Evolutionary conservation across 2,797 vertebrate genomes (phyloP), one percentile per base, ranked within the genome.

Genomic region (Xenentodon cancila): DNA sequence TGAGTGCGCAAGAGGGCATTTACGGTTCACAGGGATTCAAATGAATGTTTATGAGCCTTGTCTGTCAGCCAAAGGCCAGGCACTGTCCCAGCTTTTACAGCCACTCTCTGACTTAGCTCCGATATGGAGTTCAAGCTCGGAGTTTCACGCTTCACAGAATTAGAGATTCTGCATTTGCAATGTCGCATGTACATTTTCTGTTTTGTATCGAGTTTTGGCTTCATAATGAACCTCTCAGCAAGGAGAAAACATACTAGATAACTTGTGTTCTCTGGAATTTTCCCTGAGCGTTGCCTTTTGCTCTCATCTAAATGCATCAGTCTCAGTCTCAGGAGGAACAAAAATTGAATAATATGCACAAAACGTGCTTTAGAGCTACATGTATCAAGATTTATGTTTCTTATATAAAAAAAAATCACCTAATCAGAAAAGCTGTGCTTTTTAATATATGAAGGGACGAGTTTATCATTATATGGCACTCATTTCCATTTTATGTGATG

Each of bases 41-140:
- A 84, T 82, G 59, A 87, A 80, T 82, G 64, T 89, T 90, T 84
- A 87, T 82, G 85, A 73, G 68, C 59, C 84, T 89, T 77, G 83
- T 89, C 85, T 87, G 71, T 67, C 78, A 81, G 84, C 77, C 85
- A 88, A 84, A 87, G 85, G 79, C 64, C 82, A 84, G 75, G 67
- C 82, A 57, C 72, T 71, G 70, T 80, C 84, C 69, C 64, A 62
- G 47, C 61, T 81, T 89, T 90, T 85, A 85, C 77, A 68, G 75
- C 75, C 71, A 52, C 68, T 89, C 79, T 80, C 59, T 68, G 69
- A 77, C 71, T 77, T 64, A 47, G 66, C 68, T 82, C 40, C 75
- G 65, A 77, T 64, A 53, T 32, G 50, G 57, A 64, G n/a, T 30
- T 42, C 46, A 37, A 11, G 1, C 34, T 37, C 34, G 2, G 12